These are phyloP conservation scores for Pelmatolapia mariae DNA, from an alignment of 2,113 vertebrate genomes.

Conservation along the genomic window DNA sequence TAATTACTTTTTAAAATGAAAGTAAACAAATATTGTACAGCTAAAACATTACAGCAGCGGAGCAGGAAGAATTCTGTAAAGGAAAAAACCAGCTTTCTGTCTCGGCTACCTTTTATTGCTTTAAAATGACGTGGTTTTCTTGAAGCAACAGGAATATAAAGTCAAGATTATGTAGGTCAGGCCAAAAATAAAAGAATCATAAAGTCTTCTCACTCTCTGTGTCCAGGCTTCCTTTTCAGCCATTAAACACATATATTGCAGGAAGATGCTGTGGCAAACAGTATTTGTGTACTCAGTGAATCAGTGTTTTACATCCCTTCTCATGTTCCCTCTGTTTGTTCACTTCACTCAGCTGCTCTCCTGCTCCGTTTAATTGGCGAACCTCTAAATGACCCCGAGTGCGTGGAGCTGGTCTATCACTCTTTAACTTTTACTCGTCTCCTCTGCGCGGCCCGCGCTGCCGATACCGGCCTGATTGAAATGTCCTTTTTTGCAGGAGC, in stretches of 20 bases:
- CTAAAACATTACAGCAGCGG: background rate
- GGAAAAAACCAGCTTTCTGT: background rate
- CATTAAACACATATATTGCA: background rate
- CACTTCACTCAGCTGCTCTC: background rate
- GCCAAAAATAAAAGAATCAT: background rate
- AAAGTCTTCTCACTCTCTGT: background rate
- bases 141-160: background rate
- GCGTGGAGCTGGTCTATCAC: constrained; percentile 20
- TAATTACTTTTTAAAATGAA: background rate
- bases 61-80: background rate
- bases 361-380: constrained; percentile 8
- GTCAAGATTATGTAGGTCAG: background rate
- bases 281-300: background rate
- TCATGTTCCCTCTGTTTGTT: background rate
- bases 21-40: background rate
- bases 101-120: background rate
- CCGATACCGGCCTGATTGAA: constrained; percentile 64
- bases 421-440: constrained; percentile 36
- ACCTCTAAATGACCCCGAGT: constrained; percentile 54
- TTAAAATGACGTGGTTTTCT: background rate
- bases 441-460: background rate
- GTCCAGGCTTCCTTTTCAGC: background rate
- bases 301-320: background rate
- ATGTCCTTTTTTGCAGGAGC: constrained; percentile 54
- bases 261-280: background rate